Evolutionary conservation across 2,797 vertebrate species (phyloP), one percentile per base, ranked within the genome.

Genomic region (Chelidonichthys spinosus): DNA sequence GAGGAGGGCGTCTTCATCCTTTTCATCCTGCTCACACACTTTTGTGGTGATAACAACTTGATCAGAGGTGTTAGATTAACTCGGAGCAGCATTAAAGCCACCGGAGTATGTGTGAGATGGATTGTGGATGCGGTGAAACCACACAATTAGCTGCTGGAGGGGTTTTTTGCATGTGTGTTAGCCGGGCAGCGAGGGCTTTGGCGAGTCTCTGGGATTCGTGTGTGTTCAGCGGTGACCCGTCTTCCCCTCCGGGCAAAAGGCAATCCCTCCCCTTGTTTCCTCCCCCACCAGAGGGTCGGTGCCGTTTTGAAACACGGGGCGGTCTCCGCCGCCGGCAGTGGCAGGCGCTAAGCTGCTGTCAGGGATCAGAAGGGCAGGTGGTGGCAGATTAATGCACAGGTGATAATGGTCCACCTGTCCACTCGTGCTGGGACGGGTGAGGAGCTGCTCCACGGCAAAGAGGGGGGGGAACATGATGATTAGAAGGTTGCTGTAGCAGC

Each of bases 361-460:
- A 87, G 76, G 70, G 84, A 86, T 80, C 76, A 85, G 82, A 76
- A 73, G 79, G 89, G 81, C 83, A 80, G 79, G 84, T 74, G 89
- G 83, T 44, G 76, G 82, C 78, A 87, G 89, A 93, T 94, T 85
- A 93, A 92, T 93, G 84, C 88, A 72, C 82, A 89, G 88, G 90
- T 91, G 92, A 87, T 91, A 93, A 94, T 86, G 78, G 86, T 86
- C 90, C 93, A 94, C 92, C 93, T 94, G 92, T 89, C 88, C 79
- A 14, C 59, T 83, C 79, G 76, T 67, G 71, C 78, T 61, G 85
- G 65, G 83, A 71, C 8, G 65, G 50, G 60, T 35, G 25, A 77
- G 49, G 65, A 83, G 75, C 63, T 68, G 68, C 68, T 47, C 44
- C 47, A 49, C 78, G 67, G 62, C 68, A 68, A 65, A 39, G 37